Evolutionary conservation across 1,140 invertebrate genomes (phyloP).

Genomic region (Macrobrachium rosenbergii): DNA sequence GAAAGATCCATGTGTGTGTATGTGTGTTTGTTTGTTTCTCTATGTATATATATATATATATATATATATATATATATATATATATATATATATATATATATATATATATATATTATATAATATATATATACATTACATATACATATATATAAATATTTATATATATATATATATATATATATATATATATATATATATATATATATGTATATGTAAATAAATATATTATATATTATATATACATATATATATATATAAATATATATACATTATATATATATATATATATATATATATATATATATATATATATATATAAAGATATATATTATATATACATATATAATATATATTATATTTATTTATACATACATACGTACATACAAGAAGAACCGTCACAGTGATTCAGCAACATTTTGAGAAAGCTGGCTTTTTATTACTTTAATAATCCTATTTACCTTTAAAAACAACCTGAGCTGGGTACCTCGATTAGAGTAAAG

Average conservation of each 20-base stretch:
- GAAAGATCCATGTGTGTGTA: neutral
- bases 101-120: too few relatives aligned
- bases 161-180: neutral
- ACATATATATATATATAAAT: neutral
- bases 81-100: constrained; percentile 23
- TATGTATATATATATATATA: constrained; percentile 8
- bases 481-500: too few relatives aligned
- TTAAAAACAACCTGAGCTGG: too few relatives aligned
- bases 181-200: constrained; percentile 20
- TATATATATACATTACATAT: too few relatives aligned
- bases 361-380: too few relatives aligned
- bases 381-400: too few relatives aligned
- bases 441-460: too few relatives aligned
- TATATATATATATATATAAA: neutral
- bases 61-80: neutral
- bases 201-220: constrained; percentile 16
- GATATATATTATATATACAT: too few relatives aligned
- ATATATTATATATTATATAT: too few relatives aligned
- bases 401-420: too few relatives aligned
- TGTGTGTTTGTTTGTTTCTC: neutral
- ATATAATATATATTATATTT: too few relatives aligned
- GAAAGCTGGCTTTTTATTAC: too few relatives aligned
- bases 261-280: neutral
- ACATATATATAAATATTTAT: neutral
- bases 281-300: constrained; percentile 13